phyloP scores from a whole-genome alignment of 1,140 invertebrate species.

The Ericerus pela region DNA sequence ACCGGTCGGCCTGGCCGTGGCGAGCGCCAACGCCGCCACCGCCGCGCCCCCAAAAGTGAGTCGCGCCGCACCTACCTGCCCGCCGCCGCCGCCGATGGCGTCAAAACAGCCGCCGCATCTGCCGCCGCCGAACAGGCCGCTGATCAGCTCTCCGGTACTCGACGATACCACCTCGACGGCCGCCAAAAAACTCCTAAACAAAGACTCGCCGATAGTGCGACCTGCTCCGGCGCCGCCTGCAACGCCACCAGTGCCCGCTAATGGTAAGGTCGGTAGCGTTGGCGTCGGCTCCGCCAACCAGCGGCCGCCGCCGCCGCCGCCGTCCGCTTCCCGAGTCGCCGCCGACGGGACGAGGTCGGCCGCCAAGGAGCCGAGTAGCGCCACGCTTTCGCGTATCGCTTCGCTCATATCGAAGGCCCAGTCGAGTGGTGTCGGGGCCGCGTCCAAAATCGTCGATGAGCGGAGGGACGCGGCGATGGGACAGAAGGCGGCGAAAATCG shows the following conservation, averaged over 20 bases:
- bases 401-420: slow-evolving; percentile 47
- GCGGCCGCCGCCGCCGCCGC: slow-evolving; percentile 25
- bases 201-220: slow-evolving; percentile 25
- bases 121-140: slow-evolving; percentile 45
- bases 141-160: slow-evolving; percentile 63
- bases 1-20: not conserved
- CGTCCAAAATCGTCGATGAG: slow-evolving; percentile 28
- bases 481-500: slow-evolving; percentile 29
- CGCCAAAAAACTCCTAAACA: slow-evolving; percentile 45
- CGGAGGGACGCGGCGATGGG: slow-evolving; percentile 16
- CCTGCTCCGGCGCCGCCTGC: slow-evolving; percentile 30
- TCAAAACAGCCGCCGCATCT: slow-evolving; percentile 37
- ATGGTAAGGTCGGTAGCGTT: slow-evolving; percentile 34
- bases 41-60: slow-evolving; percentile 17
- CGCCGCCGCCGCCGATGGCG: not conserved
- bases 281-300: too few relatives aligned
- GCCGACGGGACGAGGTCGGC: not conserved
- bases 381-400: slow-evolving; percentile 48
- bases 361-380: slow-evolving; percentile 16
- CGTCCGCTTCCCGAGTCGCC: slow-evolving; percentile 20
- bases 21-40: slow-evolving; percentile 4
- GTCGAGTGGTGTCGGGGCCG: slow-evolving; percentile 6
- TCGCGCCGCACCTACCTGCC: slow-evolving; percentile 18
- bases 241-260: slow-evolving; percentile 27
- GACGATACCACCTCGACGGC: slow-evolving; percentile 56